Conservation (phyloP, 2,797 vertebrate genomes). For the Pteronotus mesoamericanus region DNA sequence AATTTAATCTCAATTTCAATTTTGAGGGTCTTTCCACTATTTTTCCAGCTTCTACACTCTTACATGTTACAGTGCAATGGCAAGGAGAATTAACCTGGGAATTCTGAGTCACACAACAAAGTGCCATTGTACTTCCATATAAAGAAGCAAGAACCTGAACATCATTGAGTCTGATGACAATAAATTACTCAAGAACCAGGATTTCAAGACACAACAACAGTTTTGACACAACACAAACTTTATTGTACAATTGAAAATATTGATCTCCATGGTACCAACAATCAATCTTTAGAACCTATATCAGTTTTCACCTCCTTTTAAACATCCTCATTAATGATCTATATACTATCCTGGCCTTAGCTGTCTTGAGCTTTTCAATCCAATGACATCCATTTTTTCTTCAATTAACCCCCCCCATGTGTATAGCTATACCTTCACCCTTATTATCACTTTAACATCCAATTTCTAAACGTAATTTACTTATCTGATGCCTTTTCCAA, state of each 20-base stretch:
- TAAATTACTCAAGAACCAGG: neutral
- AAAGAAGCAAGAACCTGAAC: neutral
- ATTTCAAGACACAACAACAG: neutral
- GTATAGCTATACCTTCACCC: fast-evolving
- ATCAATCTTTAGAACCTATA: neutral
- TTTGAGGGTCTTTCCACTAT: neutral
- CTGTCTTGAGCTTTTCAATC: neutral
- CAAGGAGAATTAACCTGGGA: neutral
- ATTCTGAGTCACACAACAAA: neutral
- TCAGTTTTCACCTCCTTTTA: neutral
- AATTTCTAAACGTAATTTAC: neutral
- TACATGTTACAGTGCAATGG: neutral
- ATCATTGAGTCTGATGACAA: neutral
- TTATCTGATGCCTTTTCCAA: neutral
- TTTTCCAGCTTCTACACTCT: neutral
- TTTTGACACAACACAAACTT: too few species aligned
- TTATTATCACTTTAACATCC: neutral
- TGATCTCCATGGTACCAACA: neutral
- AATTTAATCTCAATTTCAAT: neutral
- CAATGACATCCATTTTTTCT: neutral
- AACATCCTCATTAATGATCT: neutral
- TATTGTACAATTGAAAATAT: neutral
- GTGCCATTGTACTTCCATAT: neutral
- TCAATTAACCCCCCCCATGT: neutral
- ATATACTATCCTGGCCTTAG: neutral